Conservation (phyloP, 2,888 invertebrate species). For the Sarcophaga caerulescens region DNA sequence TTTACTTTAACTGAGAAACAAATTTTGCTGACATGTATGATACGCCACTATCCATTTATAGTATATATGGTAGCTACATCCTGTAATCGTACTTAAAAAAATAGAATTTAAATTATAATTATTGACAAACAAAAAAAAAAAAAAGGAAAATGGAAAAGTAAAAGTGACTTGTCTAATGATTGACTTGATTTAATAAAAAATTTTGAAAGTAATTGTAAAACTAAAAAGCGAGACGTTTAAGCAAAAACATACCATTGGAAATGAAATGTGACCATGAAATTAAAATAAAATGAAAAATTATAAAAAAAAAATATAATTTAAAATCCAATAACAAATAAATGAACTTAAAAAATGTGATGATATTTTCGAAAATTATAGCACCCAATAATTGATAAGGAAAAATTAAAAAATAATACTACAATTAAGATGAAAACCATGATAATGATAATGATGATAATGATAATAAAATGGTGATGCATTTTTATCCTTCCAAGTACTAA, state of each 20-base stretch:
- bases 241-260: constrained; percentile 78
- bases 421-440: background rate
- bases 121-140: too few relatives aligned
- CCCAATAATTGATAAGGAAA: constrained; percentile 1
- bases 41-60: too few relatives aligned
- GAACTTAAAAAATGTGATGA: constrained; percentile 35
- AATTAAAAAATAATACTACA: constrained; percentile 15
- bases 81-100: too few relatives aligned
- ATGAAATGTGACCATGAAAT: constrained; percentile 42
- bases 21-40: too few relatives aligned
- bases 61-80: too few relatives aligned
- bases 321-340: constrained; percentile 26
- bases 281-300: constrained; percentile 15
- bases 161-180: constrained; percentile 18
- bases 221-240: constrained; percentile 40
- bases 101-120: too few relatives aligned
- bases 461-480: constrained; percentile 53
- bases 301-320: constrained; percentile 12
- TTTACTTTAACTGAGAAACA: too few relatives aligned
- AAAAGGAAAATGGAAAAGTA: background rate
- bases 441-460: constrained; percentile 4
- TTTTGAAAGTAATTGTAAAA: background rate
- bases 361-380: constrained; percentile 17
- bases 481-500: constrained; percentile 69
- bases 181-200: constrained; percentile 6